Percentiles rank a stretch among this genome's conserved stretches.
phyloP scores from a whole-genome alignment of 2,797 vertebrate genomes.

The Crenichthys baileyi region DNA sequence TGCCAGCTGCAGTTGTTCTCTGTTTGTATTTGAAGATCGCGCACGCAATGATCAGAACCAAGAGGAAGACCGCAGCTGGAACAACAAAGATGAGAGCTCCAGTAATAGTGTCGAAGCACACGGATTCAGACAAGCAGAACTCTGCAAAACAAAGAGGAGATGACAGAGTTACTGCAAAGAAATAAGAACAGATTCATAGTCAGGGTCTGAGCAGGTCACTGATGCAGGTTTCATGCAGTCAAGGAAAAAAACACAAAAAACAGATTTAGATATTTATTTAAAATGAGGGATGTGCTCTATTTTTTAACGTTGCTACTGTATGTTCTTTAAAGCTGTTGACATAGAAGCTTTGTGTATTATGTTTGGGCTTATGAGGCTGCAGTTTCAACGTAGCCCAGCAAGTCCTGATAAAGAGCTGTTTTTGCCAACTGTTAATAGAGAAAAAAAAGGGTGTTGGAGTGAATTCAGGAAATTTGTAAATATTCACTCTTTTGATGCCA shows the following conservation, averaged over 20 bases:
- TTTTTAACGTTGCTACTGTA: neutral
- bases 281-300: too few species aligned
- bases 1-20: neutral
- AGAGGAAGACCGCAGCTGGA: neutral
- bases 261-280: neutral
- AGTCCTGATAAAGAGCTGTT: neutral
- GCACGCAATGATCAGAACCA: neutral
- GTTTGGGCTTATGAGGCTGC: neutral
- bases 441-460: neutral
- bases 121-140: neutral
- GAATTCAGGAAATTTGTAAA: too few species aligned
- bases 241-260: neutral
- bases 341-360: neutral
- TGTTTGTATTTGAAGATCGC: neutral
- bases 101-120: neutral
- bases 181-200: neutral
- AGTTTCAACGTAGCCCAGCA: neutral
- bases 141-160: neutral
- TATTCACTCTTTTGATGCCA: too few species aligned
- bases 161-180: neutral
- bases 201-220: too few species aligned
- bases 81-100: neutral
- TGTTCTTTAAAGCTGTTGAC: neutral
- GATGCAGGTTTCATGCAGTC: too few species aligned
- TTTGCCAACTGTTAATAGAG: neutral